Percentiles rank a stretch among this genome's conserved stretches.
Conservation (phyloP, 2,888 invertebrate species). For the Liodrosophila aerea region DNA sequence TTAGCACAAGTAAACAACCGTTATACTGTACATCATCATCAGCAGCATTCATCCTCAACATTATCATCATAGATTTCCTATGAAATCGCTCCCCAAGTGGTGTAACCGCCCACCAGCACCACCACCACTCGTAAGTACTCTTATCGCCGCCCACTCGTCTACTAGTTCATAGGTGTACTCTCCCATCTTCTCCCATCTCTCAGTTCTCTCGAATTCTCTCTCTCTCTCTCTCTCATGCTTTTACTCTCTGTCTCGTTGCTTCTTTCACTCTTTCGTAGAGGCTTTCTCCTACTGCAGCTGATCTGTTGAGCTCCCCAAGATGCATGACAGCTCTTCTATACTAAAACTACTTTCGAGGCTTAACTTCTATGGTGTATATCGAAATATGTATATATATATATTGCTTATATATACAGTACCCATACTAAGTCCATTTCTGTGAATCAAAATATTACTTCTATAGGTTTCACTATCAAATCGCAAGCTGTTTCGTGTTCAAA, state of each 20-base stretch:
- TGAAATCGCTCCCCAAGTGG: constrained; percentile 27
- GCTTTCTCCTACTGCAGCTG: too few species aligned
- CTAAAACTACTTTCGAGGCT: too few species aligned
- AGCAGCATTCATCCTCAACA: constrained; percentile 5
- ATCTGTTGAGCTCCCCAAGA: too few species aligned
- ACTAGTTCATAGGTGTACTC: background rate
- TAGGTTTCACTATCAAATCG: too few species aligned
- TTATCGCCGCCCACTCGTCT: constrained; percentile 22
- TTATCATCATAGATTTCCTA: constrained; percentile 18
- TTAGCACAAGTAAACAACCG: constrained; percentile 77
- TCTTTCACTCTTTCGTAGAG: too few species aligned
- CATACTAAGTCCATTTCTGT: too few species aligned
- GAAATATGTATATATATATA: too few species aligned
- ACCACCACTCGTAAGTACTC: background rate
- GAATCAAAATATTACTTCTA: too few species aligned
- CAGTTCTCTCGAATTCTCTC: background rate
- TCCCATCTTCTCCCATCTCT: constrained; percentile 11
- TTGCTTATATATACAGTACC: too few species aligned
- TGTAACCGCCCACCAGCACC: constrained; percentile 31
- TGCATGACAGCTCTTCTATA: too few species aligned
- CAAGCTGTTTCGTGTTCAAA: too few species aligned
- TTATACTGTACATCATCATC: constrained; percentile 37
- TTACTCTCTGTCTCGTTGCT: background rate
- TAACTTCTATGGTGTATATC: too few species aligned
- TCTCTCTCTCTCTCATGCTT: background rate